These are phyloP conservation scores for Amorpha juglandis DNA, from an alignment of 2,888 invertebrate genomes.

Conservation along the genomic window DNA sequence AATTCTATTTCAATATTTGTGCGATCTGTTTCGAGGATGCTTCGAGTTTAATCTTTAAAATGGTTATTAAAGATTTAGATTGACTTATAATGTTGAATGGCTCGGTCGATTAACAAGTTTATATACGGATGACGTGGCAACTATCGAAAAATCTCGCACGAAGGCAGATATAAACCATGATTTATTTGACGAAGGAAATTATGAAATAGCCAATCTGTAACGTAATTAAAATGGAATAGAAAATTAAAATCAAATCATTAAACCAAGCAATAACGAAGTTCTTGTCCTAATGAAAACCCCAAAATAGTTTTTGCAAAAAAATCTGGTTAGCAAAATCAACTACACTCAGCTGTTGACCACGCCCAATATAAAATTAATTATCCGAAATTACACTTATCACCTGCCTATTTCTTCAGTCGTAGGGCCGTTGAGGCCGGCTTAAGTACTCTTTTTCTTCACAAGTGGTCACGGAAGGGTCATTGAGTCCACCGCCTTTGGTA, in stretches of 20 bases:
- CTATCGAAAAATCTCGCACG: no score
- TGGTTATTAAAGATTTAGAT: constrained; percentile 22
- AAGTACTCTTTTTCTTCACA: constrained; percentile 39
- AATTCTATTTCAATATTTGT: constrained; percentile 79
- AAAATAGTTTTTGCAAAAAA: constrained; percentile 1
- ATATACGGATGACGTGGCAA: no score
- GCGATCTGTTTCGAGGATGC: constrained; percentile 58
- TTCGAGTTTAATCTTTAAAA: constrained; percentile 37
- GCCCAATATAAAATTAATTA: constrained; percentile 57
- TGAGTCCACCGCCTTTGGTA: constrained; percentile 52
- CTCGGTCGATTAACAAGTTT: neutral
- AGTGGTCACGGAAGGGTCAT: constrained; percentile 44
- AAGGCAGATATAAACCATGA: no score
- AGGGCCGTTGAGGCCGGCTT: constrained; percentile 22
- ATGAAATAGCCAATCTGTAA: no score
- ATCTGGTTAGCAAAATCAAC: constrained; percentile 40
- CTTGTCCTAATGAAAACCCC: neutral
- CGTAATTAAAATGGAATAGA: no score
- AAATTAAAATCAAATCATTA: no score
- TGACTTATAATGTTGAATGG: neutral
- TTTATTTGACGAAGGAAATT: no score
- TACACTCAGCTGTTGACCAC: constrained; percentile 58
- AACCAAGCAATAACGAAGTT: neutral
- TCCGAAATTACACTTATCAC: constrained; percentile 54
- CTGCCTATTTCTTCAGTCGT: constrained; percentile 39